These are phyloP conservation scores for Dascyllus trimaculatus DNA, from an alignment of 2,113 vertebrate species.

Conservation along the genomic window DNA sequence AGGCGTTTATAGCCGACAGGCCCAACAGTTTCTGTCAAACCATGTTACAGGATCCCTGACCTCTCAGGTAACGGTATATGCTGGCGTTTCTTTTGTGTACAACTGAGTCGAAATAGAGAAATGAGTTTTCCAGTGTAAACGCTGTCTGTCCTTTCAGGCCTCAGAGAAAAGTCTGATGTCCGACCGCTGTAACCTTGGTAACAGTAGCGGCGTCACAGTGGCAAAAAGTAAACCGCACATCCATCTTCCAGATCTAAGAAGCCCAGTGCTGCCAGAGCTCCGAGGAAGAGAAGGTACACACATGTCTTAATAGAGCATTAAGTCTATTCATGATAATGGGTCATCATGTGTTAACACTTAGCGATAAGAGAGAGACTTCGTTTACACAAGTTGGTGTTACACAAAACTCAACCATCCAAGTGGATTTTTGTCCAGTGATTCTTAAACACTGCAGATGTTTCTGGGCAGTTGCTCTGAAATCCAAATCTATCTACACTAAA, in stretches of 20 bases:
- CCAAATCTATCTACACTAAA: background rate
- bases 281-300: constrained; percentile 47
- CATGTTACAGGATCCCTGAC: constrained; percentile 32
- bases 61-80: constrained; percentile 70
- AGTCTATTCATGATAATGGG: too few relatives aligned
- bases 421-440: background rate
- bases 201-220: background rate
- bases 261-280: constrained; percentile 32
- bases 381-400: too few relatives aligned
- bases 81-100: background rate
- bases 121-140: background rate
- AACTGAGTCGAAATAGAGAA: background rate
- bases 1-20: constrained; percentile 75
- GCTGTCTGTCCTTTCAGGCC: background rate
- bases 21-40: constrained; percentile 73
- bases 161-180: constrained; percentile 33
- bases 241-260: constrained; percentile 61
- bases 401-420: too few relatives aligned
- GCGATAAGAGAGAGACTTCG: too few relatives aligned
- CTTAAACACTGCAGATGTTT: background rate
- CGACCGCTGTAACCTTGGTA: constrained; percentile 15
- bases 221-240: constrained; percentile 47
- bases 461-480: background rate
- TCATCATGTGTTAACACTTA: background rate
- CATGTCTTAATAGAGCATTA: background rate